phyloP scores from a whole-genome alignment of 2,113 vertebrate genomes.

The Odontophorus gujanensis region DNA sequence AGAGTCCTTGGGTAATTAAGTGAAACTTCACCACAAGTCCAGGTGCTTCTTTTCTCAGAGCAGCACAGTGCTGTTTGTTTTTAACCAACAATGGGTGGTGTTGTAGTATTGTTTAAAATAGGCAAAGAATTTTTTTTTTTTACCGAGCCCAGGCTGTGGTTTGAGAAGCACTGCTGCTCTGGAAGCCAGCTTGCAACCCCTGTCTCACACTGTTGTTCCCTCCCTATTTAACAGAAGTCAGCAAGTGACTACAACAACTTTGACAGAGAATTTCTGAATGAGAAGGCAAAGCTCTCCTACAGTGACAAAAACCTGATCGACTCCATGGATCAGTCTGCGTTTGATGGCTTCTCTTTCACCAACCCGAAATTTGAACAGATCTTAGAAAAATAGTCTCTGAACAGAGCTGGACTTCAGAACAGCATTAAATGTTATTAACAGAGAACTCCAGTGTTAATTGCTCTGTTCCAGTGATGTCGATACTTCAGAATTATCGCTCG shows the following conservation, averaged over 20 bases:
- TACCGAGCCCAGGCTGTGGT: background rate
- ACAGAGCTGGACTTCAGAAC: background rate
- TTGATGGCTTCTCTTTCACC: constrained; percentile 93
- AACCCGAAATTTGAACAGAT: constrained; percentile 91
- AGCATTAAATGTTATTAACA: background rate
- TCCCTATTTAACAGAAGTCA: constrained; percentile 84
- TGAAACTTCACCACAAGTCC: background rate
- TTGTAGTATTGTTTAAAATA: accelerated
- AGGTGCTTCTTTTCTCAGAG: background rate
- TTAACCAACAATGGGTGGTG: background rate
- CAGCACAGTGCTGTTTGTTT: background rate
- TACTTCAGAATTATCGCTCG: constrained; percentile 10
- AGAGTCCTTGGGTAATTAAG: background rate
- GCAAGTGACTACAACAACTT: constrained; percentile 95
- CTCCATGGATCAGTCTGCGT: constrained; percentile 96
- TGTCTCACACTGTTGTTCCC: background rate
- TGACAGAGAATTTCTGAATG: constrained; percentile 94
- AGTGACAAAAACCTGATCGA: constrained; percentile 96
- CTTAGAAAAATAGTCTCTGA: constrained; percentile 79
- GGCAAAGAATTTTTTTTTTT: background rate
- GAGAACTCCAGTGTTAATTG: background rate
- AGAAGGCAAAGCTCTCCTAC: constrained; percentile 93
- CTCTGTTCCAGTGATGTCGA: background rate
- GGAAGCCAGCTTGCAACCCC: background rate
- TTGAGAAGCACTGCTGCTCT: background rate